A percentile compares a stretch with the other conserved stretches of the same genome.
Evolutionary conservation across 64 coral and sea anemone genomes (phyloP).

Genomic region (Stylophora pistillata): DNA sequence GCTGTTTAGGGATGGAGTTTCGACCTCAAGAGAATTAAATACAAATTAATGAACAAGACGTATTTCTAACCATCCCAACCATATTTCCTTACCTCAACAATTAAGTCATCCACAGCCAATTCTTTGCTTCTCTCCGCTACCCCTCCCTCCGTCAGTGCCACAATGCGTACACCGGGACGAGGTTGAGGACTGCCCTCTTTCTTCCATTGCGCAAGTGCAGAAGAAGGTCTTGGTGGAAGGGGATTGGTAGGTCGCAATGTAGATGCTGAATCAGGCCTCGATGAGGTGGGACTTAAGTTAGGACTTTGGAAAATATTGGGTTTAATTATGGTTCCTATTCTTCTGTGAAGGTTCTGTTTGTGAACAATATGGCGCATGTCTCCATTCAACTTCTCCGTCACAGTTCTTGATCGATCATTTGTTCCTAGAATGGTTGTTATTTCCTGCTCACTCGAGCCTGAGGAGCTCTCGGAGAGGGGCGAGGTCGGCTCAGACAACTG

Average conservation of each 20-base stretch:
- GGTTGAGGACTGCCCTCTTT: constrained; percentile 46
- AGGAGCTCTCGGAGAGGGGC: background rate
- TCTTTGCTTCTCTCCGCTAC: constrained; percentile 35
- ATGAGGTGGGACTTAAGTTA: constrained; percentile 25
- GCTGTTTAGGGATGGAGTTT: too few relatives aligned
- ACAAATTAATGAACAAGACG: background rate
- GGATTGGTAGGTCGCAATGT: constrained; percentile 11
- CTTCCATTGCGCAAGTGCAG: constrained; percentile 68
- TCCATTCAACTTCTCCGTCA: background rate
- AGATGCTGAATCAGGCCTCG: constrained; percentile 36
- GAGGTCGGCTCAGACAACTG: constrained; percentile 25
- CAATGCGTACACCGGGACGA: constrained; percentile 79
- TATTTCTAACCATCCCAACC: background rate
- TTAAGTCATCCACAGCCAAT: constrained; percentile 70
- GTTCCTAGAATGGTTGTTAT: constrained; percentile 10
- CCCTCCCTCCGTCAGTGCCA: constrained; percentile 74
- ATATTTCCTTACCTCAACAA: constrained; percentile 73
- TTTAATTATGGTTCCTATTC: background rate
- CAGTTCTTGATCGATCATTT: background rate
- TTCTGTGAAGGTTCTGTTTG: constrained; percentile 42
- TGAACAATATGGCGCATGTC: constrained; percentile 40
- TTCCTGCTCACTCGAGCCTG: constrained; percentile 21
- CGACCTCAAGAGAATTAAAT: too few relatives aligned
- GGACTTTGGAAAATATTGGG: background rate
- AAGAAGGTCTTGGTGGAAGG: constrained; percentile 35